Evolutionary conservation across 2,888 invertebrate species (phyloP).

Genomic region (Ptychoptera albimana): DNA sequence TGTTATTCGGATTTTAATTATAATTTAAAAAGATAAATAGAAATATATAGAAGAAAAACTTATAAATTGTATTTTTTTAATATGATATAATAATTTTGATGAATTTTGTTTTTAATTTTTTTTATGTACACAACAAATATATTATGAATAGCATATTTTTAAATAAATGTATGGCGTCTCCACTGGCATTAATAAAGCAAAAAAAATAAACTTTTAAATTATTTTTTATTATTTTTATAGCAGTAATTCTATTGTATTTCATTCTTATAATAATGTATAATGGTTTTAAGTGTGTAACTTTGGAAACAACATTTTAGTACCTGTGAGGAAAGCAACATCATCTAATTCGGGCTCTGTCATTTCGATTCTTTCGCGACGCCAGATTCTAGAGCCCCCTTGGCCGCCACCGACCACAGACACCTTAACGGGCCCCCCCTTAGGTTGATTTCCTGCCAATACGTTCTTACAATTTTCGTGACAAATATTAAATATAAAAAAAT

Average conservation of each 20-base stretch:
- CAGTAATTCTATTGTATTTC: not conserved
- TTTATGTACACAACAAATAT: not conserved
- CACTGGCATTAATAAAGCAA: not conserved
- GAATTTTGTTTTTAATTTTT: too few species aligned
- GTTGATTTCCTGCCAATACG: conserved; percentile 32
- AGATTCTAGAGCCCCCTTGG: conserved; percentile 29
- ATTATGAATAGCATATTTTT: not conserved
- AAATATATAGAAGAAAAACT: not conserved
- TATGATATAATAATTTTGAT: too few species aligned
- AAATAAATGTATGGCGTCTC: not conserved
- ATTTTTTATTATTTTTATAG: not conserved
- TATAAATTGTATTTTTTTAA: too few species aligned
- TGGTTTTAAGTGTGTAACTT: conserved; percentile 14
- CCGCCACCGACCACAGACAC: conserved; percentile 31
- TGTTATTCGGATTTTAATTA: not conserved
- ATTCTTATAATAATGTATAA: not conserved
- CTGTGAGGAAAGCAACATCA: conserved; percentile 84
- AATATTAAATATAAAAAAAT: not conserved
- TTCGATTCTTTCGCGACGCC: conserved; percentile 39
- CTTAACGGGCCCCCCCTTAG: conserved; percentile 30
- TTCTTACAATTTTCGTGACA: conserved; percentile 5
- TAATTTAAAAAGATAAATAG: not conserved
- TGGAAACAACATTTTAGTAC: conserved; percentile 30
- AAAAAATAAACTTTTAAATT: too few species aligned
- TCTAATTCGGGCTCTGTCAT: conserved; percentile 88